A percentile compares a stretch with the other conserved stretches of the same genome.
phyloP scores from a whole-genome alignment of 2,113 vertebrate species.

The Mohoua ochrocephala region DNA sequence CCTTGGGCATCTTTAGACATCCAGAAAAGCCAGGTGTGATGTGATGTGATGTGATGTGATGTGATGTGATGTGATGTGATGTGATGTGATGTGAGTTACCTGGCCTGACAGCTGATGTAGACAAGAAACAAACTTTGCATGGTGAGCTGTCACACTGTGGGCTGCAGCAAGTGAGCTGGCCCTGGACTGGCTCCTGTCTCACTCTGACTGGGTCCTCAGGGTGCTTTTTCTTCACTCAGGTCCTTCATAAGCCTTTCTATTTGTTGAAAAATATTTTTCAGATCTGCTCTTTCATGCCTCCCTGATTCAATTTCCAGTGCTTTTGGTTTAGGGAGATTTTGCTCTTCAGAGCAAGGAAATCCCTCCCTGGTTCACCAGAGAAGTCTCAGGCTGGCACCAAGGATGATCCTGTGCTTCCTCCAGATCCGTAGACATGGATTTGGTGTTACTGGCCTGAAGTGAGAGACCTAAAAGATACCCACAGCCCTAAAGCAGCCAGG shows the following conservation, averaged over 20 bases:
- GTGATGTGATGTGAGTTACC: neutral
- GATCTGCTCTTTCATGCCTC: neutral
- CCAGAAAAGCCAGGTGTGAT: neutral
- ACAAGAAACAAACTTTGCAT: neutral
- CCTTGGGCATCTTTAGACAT: neutral
- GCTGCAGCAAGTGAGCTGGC: neutral
- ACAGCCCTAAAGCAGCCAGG: neutral
- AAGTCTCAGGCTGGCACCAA: neutral
- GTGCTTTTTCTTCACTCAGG: neutral
- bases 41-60: rapidly evolving
- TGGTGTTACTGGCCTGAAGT: neutral
- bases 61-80: rapidly evolving
- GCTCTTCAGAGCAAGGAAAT: neutral
- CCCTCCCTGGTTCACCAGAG: neutral
- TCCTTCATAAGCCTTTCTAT: neutral
- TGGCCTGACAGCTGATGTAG: neutral
- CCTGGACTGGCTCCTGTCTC: neutral
- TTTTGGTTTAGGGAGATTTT: neutral
- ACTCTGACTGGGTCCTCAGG: neutral
- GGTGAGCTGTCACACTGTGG: neutral
- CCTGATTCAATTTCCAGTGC: neutral
- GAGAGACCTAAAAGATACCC: neutral
- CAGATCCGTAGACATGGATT: rapidly evolving
- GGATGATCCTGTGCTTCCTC: neutral
- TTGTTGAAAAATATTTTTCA: neutral